These are phyloP conservation scores for Xiphophorus birchmanni DNA, from an alignment of 2,797 vertebrate species.

Conservation along the genomic window DNA sequence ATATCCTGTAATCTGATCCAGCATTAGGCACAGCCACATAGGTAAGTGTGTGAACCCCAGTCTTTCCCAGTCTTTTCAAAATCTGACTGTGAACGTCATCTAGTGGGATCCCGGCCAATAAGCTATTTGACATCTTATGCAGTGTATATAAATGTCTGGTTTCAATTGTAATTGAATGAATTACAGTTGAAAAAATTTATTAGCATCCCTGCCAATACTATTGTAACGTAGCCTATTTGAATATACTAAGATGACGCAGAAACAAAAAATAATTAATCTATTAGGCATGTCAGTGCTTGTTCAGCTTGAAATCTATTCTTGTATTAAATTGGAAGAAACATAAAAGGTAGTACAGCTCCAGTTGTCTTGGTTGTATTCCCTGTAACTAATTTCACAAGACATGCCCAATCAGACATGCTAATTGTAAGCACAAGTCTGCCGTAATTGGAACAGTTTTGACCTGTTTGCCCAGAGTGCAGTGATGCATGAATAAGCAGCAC, in stretches of 20 bases:
- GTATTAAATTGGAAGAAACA: not conserved
- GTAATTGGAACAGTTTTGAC: conserved; percentile 58
- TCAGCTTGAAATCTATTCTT: not conserved
- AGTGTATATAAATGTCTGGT: not conserved
- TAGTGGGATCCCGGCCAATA: not conserved
- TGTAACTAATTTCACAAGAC: conserved; percentile 44
- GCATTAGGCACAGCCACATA: not conserved
- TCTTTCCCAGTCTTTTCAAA: not conserved
- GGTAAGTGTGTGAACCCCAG: not conserved
- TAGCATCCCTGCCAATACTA: not conserved
- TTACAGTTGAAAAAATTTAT: not conserved
- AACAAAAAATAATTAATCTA: conserved; percentile 11
- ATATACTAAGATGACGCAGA: conserved; percentile 1
- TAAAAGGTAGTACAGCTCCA: not conserved
- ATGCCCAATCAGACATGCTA: conserved; percentile 16
- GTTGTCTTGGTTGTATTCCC: conserved; percentile 15
- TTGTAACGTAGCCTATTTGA: not conserved
- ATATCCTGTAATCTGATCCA: not conserved
- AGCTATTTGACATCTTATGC: not conserved
- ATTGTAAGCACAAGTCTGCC: conserved; percentile 29
- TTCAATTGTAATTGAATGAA: not conserved
- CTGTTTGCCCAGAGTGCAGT: conserved; percentile 43
- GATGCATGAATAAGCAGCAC: conserved; percentile 22
- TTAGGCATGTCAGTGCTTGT: not conserved
- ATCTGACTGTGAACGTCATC: not conserved